Conservation (phyloP, 1,140 invertebrate species). For the Drosophila obscura region DNA sequence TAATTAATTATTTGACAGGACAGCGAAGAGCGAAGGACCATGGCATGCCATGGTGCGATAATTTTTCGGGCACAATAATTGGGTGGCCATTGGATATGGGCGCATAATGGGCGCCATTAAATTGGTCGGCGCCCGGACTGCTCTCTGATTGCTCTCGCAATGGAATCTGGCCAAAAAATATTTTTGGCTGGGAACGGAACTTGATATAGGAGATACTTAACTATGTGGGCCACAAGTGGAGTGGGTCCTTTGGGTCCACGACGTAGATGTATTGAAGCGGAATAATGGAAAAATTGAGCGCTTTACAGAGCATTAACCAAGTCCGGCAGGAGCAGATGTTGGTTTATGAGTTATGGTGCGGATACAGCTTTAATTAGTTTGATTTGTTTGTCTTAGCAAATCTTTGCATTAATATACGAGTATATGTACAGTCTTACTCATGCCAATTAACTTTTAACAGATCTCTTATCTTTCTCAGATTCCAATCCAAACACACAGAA, state of each 20-base stretch:
- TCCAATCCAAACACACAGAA: conserved; percentile 23
- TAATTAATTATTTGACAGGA: conserved; percentile 82
- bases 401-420: too few species aligned
- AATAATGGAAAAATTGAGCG: conserved; percentile 29
- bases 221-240: conserved; percentile 55
- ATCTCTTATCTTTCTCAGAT: conserved; percentile 12
- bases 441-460: conserved; percentile 12
- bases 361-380: conserved; percentile 18
- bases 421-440: not conserved
- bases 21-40: conserved; percentile 44
- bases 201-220: conserved; percentile 65
- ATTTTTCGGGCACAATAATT: conserved; percentile 62
- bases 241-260: conserved; percentile 1
- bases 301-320: conserved; percentile 11
- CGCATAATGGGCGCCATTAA: conserved; percentile 70
- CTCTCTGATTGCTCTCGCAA: conserved; percentile 25
- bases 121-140: conserved; percentile 27
- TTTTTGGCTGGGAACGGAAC: conserved; percentile 25
- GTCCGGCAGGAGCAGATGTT: conserved; percentile 18
- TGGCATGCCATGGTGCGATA: conserved; percentile 57
- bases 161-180: conserved; percentile 47
- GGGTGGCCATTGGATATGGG: conserved; percentile 53
- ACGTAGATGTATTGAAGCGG: not conserved
- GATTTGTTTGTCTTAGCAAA: not conserved
- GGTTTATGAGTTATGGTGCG: conserved; percentile 21